phyloP scores from a whole-genome alignment of 2,888 invertebrate species.

The Allygus modestus region DNA sequence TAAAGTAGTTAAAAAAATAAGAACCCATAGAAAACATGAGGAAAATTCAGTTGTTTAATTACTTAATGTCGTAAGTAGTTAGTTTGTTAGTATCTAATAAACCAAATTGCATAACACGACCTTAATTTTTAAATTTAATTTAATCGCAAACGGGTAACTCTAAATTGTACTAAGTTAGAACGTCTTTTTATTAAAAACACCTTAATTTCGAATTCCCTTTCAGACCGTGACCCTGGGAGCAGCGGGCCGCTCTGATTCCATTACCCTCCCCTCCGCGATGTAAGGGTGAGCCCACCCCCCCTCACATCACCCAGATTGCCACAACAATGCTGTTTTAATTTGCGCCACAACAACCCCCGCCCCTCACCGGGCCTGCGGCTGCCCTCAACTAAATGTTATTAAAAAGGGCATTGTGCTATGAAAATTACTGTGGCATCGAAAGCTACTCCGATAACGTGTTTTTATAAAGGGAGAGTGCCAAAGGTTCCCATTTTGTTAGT shows the following conservation, averaged over 20 bases:
- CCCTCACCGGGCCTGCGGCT: constrained; percentile 5
- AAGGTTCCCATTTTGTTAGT: no score
- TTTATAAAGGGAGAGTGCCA: neutral
- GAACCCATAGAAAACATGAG: no score
- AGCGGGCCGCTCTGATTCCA: constrained; percentile 8
- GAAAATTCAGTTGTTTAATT: no score
- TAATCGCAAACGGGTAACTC: no score
- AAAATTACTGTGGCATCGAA: constrained; percentile 42
- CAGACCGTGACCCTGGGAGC: constrained; percentile 26
- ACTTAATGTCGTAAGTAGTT: no score
- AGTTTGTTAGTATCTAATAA: no score
- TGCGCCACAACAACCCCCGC: constrained; percentile 2
- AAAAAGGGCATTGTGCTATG: constrained; percentile 33
- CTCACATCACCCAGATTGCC: constrained; percentile 28
- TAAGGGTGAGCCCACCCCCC: neutral
- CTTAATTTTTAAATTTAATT: no score
- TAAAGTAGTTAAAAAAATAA: no score
- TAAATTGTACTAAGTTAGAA: neutral
- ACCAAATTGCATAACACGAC: no score
- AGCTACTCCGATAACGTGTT: neutral
- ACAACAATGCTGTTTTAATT: constrained; percentile 58
- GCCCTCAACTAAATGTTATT: constrained; percentile 52
- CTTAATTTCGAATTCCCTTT: constrained; percentile 24
- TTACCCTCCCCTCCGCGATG: neutral
- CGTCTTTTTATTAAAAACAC: constrained; percentile 1